phyloP scores from a whole-genome alignment of 2,888 invertebrate genomes.

The Horisme vitalbata region DNA sequence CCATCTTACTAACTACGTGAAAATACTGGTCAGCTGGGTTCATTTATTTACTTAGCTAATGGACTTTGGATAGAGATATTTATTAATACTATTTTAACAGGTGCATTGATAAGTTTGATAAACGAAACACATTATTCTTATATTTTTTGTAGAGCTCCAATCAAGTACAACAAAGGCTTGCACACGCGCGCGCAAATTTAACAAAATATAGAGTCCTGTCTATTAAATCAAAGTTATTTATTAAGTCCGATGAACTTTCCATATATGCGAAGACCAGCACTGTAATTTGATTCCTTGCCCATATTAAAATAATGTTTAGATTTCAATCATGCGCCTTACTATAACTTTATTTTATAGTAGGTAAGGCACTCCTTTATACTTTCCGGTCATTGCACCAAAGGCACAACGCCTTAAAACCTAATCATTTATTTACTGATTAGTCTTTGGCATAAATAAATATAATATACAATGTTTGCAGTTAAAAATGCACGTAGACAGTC shows the following conservation, averaged over 20 bases:
- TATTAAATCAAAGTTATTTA: constrained; percentile 20
- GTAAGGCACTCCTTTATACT: constrained; percentile 35
- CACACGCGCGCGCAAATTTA: background rate
- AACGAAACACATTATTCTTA: no score
- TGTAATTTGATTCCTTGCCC: constrained; percentile 42
- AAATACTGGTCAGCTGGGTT: background rate
- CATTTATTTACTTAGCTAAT: background rate
- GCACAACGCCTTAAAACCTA: constrained; percentile 24
- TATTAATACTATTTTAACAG: background rate
- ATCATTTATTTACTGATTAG: constrained; percentile 17
- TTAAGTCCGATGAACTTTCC: constrained; percentile 36
- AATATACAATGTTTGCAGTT: constrained; percentile 32
- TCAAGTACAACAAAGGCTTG: background rate
- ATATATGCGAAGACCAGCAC: constrained; percentile 29
- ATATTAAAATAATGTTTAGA: constrained; percentile 40
- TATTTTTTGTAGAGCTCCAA: no score
- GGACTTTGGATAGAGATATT: constrained; percentile 13
- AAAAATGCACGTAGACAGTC: constrained; percentile 23
- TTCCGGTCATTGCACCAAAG: constrained; percentile 49
- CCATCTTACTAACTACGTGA: constrained; percentile 27
- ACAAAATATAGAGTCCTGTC: background rate
- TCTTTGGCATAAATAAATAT: constrained; percentile 39
- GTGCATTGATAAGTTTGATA: background rate
- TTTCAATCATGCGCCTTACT: constrained; percentile 36
- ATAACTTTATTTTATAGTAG: constrained; percentile 35